A percentile compares a stretch with the other conserved stretches of the same genome.
Evolutionary conservation across 2,888 invertebrate species (phyloP).

Genomic region (Keiferia lycopersicella): DNA sequence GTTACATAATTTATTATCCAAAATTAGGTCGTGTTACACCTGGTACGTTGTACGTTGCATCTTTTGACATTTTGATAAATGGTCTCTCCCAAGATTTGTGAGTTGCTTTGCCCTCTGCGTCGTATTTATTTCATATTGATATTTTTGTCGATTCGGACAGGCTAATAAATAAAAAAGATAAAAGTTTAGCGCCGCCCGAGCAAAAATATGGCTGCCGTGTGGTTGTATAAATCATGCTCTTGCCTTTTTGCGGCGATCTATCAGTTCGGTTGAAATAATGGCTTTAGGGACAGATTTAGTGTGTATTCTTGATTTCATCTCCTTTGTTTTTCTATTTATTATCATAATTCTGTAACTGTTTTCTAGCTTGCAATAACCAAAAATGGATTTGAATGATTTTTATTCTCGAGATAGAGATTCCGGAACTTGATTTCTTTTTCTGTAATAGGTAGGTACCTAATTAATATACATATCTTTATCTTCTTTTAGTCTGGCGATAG

Average conservation of each 20-base stretch:
- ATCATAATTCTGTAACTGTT: too few species aligned
- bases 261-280: constrained; percentile 3
- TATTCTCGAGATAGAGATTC: too few species aligned
- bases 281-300: neutral
- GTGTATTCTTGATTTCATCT: neutral
- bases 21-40: constrained; percentile 42
- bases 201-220: constrained; percentile 15
- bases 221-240: constrained; percentile 11
- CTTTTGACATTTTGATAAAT: constrained; percentile 60
- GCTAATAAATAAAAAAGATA: constrained; percentile 44
- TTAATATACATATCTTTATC: too few species aligned
- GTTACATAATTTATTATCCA: neutral
- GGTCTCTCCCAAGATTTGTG: constrained; percentile 47
- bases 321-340: neutral
- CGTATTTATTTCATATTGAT: constrained; percentile 48
- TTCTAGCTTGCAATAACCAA: too few species aligned
- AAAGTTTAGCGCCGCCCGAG: constrained; percentile 20
- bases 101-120: constrained; percentile 35
- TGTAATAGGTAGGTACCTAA: too few species aligned
- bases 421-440: too few species aligned
- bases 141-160: constrained; percentile 35
- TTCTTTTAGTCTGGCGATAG: too few species aligned
- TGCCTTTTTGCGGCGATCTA: neutral
- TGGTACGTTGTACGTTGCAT: constrained; percentile 44
- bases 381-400: too few species aligned